Percentiles rank a stretch among this genome's conserved stretches.
Evolutionary conservation across 2,113 vertebrate genomes (phyloP).

Genomic region (Phylloscopus trochilus): DNA sequence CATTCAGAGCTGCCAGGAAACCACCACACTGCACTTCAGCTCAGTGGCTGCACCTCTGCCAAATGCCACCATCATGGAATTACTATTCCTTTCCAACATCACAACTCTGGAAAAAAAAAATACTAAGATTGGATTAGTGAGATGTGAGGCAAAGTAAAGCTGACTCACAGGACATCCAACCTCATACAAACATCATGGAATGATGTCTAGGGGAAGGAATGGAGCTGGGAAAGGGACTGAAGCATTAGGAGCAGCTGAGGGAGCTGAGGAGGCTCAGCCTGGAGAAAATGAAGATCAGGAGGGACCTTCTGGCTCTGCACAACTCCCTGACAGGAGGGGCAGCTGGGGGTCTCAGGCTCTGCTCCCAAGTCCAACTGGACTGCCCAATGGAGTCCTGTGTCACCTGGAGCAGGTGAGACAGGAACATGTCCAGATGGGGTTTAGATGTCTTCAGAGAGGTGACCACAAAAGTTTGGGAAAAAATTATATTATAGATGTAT

Average conservation of each 20-base stretch:
- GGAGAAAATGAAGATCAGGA: background rate
- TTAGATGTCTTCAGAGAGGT: background rate
- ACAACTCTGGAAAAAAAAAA: background rate
- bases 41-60: background rate
- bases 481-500: background rate
- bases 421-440: background rate
- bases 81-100: background rate
- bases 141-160: background rate
- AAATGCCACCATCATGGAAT: rapidly evolving
- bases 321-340: background rate
- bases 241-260: rapidly evolving
- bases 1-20: background rate
- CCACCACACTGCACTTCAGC: rapidly evolving
- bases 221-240: background rate
- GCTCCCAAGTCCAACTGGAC: background rate
- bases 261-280: background rate
- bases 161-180: background rate
- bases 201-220: background rate
- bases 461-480: background rate
- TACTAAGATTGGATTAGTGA: background rate
- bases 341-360: rapidly evolving
- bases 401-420: background rate
- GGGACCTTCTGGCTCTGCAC: background rate
- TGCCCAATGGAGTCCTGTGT: rapidly evolving
- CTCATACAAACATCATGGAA: background rate